Conservation (phyloP, 2,113 vertebrate species). For the Nanorana parkeri region DNA sequence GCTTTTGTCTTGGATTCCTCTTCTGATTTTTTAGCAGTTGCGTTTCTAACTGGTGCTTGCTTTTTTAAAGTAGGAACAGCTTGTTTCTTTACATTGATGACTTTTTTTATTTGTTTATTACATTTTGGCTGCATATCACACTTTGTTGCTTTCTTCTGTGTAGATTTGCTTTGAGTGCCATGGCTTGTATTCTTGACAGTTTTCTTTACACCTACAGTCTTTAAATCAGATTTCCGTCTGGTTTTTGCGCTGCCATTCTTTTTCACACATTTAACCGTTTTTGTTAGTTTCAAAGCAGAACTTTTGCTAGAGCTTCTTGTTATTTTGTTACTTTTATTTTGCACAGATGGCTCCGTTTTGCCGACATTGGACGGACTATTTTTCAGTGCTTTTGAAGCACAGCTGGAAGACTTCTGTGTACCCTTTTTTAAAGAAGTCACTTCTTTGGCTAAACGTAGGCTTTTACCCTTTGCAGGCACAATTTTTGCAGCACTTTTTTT, state of each 20-base stretch:
- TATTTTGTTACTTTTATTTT: conserved; percentile 50
- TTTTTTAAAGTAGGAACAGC: not conserved
- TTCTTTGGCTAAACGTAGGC: conserved; percentile 50
- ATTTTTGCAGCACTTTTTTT: conserved; percentile 52
- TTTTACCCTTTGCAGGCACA: conserved; percentile 46
- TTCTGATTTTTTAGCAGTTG: not conserved
- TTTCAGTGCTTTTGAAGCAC: conserved; percentile 55
- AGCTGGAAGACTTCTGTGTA: conserved; percentile 57
- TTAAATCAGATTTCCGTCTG: not conserved
- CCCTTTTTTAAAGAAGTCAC: conserved; percentile 47
- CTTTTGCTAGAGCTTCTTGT: conserved; percentile 62
- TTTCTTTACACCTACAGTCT: conserved; percentile 61
- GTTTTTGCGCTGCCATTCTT: not conserved
- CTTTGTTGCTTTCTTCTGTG: conserved; percentile 10
- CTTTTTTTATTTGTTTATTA: not conserved
- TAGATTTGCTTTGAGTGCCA: not conserved
- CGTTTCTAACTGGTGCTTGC: not conserved
- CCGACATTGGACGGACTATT: not conserved
- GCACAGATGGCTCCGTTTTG: conserved; percentile 54
- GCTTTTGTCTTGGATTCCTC: not conserved
- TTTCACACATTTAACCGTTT: not conserved
- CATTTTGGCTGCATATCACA: not conserved
- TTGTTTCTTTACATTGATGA: not conserved
- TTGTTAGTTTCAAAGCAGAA: conserved; percentile 48
- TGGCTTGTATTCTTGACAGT: not conserved